Base-by-base conservation (phyloP, 2,113 vertebrate species). In the Nycticryphes semicollaris region DNA sequence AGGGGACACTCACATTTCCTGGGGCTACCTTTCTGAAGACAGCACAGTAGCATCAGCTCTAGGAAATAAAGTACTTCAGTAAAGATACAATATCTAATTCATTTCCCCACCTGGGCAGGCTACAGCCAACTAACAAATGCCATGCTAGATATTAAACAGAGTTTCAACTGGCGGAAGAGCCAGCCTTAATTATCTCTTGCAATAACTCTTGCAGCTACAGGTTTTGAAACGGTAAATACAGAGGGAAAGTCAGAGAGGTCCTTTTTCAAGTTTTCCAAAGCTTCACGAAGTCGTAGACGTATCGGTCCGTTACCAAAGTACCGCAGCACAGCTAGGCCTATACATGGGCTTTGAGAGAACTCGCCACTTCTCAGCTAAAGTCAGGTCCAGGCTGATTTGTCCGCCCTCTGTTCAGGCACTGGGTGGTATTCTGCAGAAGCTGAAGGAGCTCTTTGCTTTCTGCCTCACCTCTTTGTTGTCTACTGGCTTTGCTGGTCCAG, bases 401-500 rank as follows among this genome's bases (percentile, higher is more conserved):
- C 89, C 76, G 51, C 0, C 0, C 78, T 89, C 73, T 39, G 69
- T 13, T 30, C 68, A 62, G 89, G 25, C 57, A 8, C 12, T 87
- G 80, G 89, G 78, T 48, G 15, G 47, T 5, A 16, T 90, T 89
- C 84, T 57, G 37, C 66, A 80, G 5, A 45, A 85, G 67, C 2
- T 27, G 54, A 85, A 91, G 63, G 77, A 96, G 81, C 84, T 94
- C 75, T 91, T 94, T 91, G 96, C 94, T 94, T 96, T 94, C 91
- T 95, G 95, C 91, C 94, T 95, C 81, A 69, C 84, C 78, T 94
- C 54, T 90, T 87, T 89, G 92, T 94, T 75, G 90, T 95, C 90
- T 92, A 35, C 81, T 78, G 96, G 91, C 94, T 96, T 89, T 91
- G 94, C 95, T 96, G 93, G 77, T 56, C 77, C 91, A 59, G 91